These are phyloP conservation scores for Neocrepidodera transversa DNA, from an alignment of 2,888 invertebrate species.

Conservation along the genomic window DNA sequence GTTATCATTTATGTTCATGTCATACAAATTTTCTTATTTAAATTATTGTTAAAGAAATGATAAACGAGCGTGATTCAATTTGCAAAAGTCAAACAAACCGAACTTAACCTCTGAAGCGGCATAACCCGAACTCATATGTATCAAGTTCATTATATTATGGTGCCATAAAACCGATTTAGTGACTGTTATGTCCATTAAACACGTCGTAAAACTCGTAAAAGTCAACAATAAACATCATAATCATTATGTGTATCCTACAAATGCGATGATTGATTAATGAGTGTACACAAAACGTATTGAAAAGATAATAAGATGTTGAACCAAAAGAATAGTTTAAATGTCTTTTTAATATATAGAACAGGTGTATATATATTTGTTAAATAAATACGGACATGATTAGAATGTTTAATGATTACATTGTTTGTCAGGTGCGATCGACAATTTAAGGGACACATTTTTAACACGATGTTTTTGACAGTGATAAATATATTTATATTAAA, in stretches of 20 bases:
- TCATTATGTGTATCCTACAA: conserved; percentile 49
- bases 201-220: conserved; percentile 58
- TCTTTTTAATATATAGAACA: too few relatives aligned
- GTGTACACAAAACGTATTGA: conserved; percentile 24
- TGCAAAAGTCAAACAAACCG: conserved; percentile 30
- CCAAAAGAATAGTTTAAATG: too few relatives aligned
- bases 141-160: conserved; percentile 47
- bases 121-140: conserved; percentile 52
- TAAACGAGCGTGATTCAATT: conserved; percentile 14
- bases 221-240: conserved; percentile 57
- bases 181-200: conserved; percentile 59
- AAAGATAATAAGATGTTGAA: conserved; percentile 14
- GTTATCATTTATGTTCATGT: too few relatives aligned
- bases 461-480: background rate
- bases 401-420: too few relatives aligned
- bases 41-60: background rate
- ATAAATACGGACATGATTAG: too few relatives aligned
- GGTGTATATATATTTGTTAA: too few relatives aligned
- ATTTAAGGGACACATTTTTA: background rate
- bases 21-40: too few relatives aligned
- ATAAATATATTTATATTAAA: conserved; percentile 1
- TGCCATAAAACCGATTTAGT: conserved; percentile 57
- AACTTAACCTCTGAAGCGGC: conserved; percentile 46
- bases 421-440: background rate
- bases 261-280: conserved; percentile 44